phyloP scores from a whole-genome alignment of 2,797 vertebrate genomes.

The Sternarchorhynchus goeldii region DNA sequence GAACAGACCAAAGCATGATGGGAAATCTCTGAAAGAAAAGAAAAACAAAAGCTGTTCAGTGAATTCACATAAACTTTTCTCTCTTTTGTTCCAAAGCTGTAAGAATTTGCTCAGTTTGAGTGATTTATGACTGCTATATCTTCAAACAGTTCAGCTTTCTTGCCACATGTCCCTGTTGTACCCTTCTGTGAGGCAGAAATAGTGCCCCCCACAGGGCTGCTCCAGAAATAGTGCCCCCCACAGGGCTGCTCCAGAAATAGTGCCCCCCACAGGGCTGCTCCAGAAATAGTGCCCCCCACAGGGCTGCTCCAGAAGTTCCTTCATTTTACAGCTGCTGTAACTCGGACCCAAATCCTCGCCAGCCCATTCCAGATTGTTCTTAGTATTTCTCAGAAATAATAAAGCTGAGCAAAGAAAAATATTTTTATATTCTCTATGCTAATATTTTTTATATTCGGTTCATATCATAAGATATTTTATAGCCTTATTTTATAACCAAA shows the following conservation, averaged over 20 bases:
- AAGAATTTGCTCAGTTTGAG: constrained; percentile 30
- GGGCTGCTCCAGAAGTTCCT: constrained; percentile 21
- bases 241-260: constrained; percentile 46
- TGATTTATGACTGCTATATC: constrained; percentile 38
- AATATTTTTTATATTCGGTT: too few species aligned
- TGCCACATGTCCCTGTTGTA: constrained; percentile 40
- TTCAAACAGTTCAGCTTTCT: constrained; percentile 19
- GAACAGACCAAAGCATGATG: constrained; percentile 8
- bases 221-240: not conserved
- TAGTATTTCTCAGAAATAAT: not conserved
- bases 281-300: constrained; percentile 70
- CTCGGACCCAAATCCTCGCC: not conserved
- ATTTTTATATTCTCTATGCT: too few species aligned
- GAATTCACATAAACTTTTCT: constrained; percentile 36
- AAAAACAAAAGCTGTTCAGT: constrained; percentile 54
- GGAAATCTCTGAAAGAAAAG: constrained; percentile 52
- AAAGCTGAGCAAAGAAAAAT: not conserved
- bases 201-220: constrained; percentile 66
- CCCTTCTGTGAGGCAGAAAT: constrained; percentile 56
- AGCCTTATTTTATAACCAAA: not conserved
- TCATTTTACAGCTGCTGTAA: not conserved
- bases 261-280: constrained; percentile 64
- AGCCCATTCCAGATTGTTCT: not conserved
- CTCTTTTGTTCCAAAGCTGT: constrained; percentile 18
- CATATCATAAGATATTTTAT: not conserved